These are phyloP conservation scores for Dasypus novemcinctus DNA, from an alignment of 2,113 vertebrate genomes.

Conservation along the genomic window DNA sequence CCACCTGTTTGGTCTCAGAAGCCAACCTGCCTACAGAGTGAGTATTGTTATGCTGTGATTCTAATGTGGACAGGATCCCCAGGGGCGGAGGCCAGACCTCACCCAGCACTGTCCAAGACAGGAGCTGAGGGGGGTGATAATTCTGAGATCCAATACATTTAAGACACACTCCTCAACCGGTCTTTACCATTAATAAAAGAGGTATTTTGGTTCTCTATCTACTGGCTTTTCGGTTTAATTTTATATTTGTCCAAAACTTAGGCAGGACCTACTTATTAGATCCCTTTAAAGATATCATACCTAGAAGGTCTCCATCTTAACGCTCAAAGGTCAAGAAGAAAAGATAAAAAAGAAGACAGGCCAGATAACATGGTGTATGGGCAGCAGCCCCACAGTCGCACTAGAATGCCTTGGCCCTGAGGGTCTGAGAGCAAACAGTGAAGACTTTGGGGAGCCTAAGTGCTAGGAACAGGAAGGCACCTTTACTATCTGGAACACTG, in stretches of 20 bases:
- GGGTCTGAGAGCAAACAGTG: background rate
- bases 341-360: background rate
- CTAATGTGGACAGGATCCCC: background rate
- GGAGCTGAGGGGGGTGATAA: rapidly evolving
- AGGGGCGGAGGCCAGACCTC: background rate
- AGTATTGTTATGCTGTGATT: rapidly evolving
- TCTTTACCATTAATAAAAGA: background rate
- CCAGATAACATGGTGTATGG: background rate
- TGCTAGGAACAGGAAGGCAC: background rate
- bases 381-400: background rate
- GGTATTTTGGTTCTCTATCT: background rate
- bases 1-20: background rate
- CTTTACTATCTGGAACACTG: too few relatives aligned
- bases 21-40: background rate
- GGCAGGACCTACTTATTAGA: background rate
- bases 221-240: background rate
- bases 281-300: background rate
- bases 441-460: background rate
- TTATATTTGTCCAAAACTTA: background rate
- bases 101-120: background rate
- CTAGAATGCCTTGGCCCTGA: background rate
- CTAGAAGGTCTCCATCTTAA: background rate
- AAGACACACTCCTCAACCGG: background rate
- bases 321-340: background rate
- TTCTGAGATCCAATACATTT: background rate